Base-by-base conservation (phyloP, 2,797 vertebrate species). In the Brachymystax lenok region DNA sequence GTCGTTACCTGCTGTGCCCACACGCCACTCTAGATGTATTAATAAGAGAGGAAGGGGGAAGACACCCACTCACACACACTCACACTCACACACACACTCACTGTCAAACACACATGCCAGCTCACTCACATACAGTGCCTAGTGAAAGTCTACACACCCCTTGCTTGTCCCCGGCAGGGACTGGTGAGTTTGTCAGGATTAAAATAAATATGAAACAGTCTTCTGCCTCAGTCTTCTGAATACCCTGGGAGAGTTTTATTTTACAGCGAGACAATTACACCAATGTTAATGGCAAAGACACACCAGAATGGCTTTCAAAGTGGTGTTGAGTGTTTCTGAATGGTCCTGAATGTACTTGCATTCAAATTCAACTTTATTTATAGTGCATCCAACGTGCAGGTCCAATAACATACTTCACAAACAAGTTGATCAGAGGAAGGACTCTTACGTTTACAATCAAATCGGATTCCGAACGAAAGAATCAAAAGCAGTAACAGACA, bases 71-170 rank as follows among this genome's bases (percentile, higher is more conserved):
- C 40, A 12, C 6, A 35, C 35, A 7, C 35, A 35, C 35, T 76
- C 51, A 74, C 61, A 73, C 67, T 76, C 51, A 74, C 61, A 73
- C 67, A 35, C 28, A 35, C 64, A 56, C 81, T 88, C 16, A 73
- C 80, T 92, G 89, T 91, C 91, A 91, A 90, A 87, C 77, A 87
- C 90, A 92, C 87, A 89, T 85, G 87, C 80, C 88, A 64, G 61
- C 90, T 83, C 86, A 85, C 80, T 80, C 24, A 17, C 63, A 28
- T 21, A 28, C 56, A 13, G 40, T 13, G 40, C 40, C 40, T 13
- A 46, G 40, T 46, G 40, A 46, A 46, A 46, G 40, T 46, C 40
- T 46, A 13, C 40, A 46, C 40, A 46, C 40, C 40, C 12, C 3
- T 46, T 46, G 40, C 10, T 46, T 46, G 40, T 46, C 40, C 40